Evolutionary conservation across 53 echinoderm and acorn worm genomes (phyloP).

Genomic region (Mesocentrotus franciscanus): DNA sequence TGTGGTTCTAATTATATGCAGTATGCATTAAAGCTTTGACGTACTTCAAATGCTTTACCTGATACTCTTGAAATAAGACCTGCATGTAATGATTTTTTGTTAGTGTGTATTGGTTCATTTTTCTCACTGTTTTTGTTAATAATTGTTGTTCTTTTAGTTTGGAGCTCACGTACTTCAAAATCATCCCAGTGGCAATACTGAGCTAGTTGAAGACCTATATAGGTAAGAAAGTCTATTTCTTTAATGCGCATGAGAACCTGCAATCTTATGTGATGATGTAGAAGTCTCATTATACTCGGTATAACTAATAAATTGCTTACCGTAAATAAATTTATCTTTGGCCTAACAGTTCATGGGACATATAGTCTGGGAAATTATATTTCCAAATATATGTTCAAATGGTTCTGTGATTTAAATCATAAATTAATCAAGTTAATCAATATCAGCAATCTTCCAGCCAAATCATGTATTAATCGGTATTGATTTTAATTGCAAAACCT

Average conservation of each 20-base stretch:
- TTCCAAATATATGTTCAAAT: too few relatives aligned
- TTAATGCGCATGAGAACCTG: neutral
- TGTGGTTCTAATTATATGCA: too few relatives aligned
- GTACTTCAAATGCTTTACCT: neutral
- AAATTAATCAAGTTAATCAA: too few relatives aligned
- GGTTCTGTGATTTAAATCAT: neutral
- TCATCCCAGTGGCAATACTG: constrained; percentile 57
- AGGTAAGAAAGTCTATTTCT: constrained; percentile 11
- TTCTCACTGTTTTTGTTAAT: neutral
- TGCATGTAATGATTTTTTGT: neutral
- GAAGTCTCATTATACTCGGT: too few relatives aligned
- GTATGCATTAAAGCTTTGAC: too few relatives aligned
- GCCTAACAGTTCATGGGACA: too few relatives aligned
- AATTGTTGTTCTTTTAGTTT: constrained; percentile 67
- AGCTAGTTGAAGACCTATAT: constrained; percentile 61
- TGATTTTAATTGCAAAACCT: neutral
- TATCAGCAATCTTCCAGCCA: too few relatives aligned
- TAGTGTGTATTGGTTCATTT: neutral
- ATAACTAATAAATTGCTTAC: too few relatives aligned
- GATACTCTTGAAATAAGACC: neutral
- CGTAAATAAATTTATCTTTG: too few relatives aligned
- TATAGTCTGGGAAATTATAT: too few relatives aligned
- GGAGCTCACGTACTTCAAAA: constrained; percentile 73
- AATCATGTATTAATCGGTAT: too few relatives aligned
- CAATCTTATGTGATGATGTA: too few relatives aligned